Percentiles rank a stretch among this genome's conserved stretches.
phyloP scores from a whole-genome alignment of 1,140 invertebrate species.

The Magallana gigas region DNA sequence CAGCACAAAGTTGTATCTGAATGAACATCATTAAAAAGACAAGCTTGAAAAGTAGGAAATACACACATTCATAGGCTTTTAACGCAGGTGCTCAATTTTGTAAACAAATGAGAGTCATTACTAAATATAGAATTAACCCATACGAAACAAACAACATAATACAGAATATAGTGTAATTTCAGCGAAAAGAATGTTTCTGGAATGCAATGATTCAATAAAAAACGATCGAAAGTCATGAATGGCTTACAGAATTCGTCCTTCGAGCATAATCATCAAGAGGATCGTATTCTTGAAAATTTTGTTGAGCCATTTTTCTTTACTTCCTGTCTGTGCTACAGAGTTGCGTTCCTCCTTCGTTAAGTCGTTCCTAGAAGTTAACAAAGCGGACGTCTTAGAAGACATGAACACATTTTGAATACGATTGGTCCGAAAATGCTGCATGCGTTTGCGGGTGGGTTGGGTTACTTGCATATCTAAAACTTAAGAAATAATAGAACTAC shows the following conservation, averaged over 20 bases:
- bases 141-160: neutral
- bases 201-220: too few species aligned
- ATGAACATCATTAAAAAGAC: too few species aligned
- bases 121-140: neutral
- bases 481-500: too few species aligned
- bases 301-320: conserved; percentile 17
- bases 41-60: too few species aligned
- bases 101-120: conserved; percentile 6
- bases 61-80: too few species aligned
- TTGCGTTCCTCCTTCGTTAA: neutral
- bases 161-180: neutral
- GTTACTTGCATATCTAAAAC: too few species aligned
- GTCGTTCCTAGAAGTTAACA: neutral
- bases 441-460: too few species aligned
- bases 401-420: neutral
- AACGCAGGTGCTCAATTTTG: neutral
- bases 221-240: neutral
- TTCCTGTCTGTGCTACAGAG: neutral
- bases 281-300: neutral
- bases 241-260: conserved; percentile 8
- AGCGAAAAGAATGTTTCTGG: too few species aligned
- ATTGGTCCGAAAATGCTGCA: neutral
- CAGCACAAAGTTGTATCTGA: too few species aligned
- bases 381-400: neutral
- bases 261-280: conserved; percentile 13